Percentiles rank a stretch among this genome's conserved stretches.
Evolutionary conservation across 2,888 invertebrate species (phyloP).

Genomic region (Hartigia nigra): DNA sequence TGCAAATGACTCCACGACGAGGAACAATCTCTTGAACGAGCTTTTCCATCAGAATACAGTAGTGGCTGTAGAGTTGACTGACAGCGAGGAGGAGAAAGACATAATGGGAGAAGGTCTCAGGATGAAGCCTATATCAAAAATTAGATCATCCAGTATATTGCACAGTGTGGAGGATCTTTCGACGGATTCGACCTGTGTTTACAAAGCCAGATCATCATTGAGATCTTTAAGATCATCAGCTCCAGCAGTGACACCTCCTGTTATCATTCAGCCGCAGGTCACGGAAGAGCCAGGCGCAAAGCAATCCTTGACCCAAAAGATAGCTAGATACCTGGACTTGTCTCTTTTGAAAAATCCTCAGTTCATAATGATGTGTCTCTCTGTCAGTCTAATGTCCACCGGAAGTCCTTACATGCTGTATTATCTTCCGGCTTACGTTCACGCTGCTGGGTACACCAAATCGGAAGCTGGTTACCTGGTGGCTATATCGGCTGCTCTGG

Average conservation of each 20-base stretch:
- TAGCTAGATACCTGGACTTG: slow-evolving; percentile 73
- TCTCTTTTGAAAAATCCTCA: slow-evolving; percentile 75
- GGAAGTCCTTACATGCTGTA: slow-evolving; percentile 82
- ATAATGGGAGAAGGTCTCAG: slow-evolving; percentile 69
- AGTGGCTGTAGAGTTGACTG: slow-evolving; percentile 57
- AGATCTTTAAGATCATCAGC: slow-evolving; percentile 34
- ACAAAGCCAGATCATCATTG: slow-evolving; percentile 70
- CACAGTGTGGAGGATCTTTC: slow-evolving; percentile 81
- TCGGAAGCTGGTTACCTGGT: slow-evolving; percentile 76
- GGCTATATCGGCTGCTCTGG: slow-evolving; percentile 79
- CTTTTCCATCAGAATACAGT: slow-evolving; percentile 59
- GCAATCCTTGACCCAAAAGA: slow-evolving; percentile 58
- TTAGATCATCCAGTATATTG: slow-evolving; percentile 77
- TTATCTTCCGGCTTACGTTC: slow-evolving; percentile 80
- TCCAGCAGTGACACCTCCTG: slow-evolving; percentile 2
- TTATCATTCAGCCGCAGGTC: slow-evolving; percentile 29
- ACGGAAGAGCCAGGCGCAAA: slow-evolving; percentile 28
- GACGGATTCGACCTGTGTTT: slow-evolving; percentile 81
- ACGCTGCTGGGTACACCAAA: slow-evolving; percentile 73
- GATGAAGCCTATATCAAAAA: slow-evolving; percentile 72
- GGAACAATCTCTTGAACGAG: slow-evolving; percentile 63
- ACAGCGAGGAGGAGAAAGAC: slow-evolving; percentile 71
- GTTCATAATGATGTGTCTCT: slow-evolving; percentile 78
- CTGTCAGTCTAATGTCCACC: slow-evolving; percentile 80
- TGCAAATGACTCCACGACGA: slow-evolving; percentile 56